phyloP scores from a whole-genome alignment of 2,888 invertebrate genomes.

The Philereme vetulata region DNA sequence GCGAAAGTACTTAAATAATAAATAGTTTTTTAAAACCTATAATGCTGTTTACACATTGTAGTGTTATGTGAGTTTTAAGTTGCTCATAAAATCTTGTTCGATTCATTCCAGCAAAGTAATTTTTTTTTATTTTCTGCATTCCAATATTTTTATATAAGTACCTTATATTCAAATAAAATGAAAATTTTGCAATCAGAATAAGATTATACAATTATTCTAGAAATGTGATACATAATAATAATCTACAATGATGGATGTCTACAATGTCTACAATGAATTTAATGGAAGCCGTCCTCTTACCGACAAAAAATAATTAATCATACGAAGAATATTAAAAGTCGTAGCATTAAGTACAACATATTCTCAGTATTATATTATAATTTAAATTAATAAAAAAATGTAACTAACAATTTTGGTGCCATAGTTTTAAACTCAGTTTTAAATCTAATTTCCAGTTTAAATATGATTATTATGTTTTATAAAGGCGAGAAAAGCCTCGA shows the following conservation, averaged over 20 bases:
- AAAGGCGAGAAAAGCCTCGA: conserved; percentile 4
- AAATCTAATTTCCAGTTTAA: conserved; percentile 12
- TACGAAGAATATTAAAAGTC: conserved; percentile 30
- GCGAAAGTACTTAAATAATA: conserved; percentile 31
- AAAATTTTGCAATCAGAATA: not conserved
- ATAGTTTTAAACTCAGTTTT: conserved; percentile 44
- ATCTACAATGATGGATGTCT: conserved; percentile 1
- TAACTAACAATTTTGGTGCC: conserved; percentile 58
- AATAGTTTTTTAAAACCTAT: conserved; percentile 20
- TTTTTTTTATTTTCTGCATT: conserved; percentile 9
- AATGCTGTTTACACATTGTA: conserved; percentile 15
- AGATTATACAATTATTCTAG: not conserved
- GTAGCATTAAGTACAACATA: conserved; percentile 57
- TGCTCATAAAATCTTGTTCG: not conserved
- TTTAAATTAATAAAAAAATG: conserved; percentile 32
- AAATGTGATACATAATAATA: conserved; percentile 5
- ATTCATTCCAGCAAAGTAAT: conserved; percentile 13
- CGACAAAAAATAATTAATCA: conserved; percentile 34
- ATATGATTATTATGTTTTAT: conserved; percentile 4
- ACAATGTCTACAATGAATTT: conserved; percentile 5
- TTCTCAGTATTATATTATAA: conserved; percentile 61
- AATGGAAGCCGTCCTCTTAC: conserved; percentile 50
- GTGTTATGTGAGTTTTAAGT: not conserved
- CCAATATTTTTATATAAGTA: conserved; percentile 2
- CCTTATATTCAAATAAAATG: not conserved